Conservation (phyloP, 2,113 vertebrate species). For the Etheostoma spectabile region DNA sequence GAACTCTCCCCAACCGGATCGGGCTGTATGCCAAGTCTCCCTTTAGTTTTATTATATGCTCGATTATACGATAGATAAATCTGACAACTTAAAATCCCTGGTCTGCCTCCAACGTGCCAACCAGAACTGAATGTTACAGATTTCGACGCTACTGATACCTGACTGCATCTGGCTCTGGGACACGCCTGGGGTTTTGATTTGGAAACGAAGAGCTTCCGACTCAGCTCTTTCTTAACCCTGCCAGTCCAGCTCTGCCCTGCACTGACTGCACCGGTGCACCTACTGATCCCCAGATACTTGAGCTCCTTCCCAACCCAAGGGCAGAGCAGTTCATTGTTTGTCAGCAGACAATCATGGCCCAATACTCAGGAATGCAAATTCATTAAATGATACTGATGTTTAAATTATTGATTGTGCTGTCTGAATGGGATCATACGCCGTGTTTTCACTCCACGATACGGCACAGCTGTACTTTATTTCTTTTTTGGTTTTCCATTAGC, state of each 20-base stretch:
- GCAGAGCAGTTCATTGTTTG: background rate
- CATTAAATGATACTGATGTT: background rate
- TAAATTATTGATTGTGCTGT: background rate
- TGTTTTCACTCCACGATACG: background rate
- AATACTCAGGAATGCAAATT: background rate
- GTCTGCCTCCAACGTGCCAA: too few species aligned
- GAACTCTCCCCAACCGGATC: too few species aligned
- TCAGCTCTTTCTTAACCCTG: background rate
- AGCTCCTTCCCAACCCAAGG: background rate
- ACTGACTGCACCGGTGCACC: too few species aligned
- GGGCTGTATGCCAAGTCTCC: too few species aligned
- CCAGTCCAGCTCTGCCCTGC: too few species aligned
- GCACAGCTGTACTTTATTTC: background rate
- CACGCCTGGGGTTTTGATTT: background rate
- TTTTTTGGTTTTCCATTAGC: background rate
- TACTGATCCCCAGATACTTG: background rate
- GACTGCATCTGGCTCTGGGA: background rate
- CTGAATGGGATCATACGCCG: background rate
- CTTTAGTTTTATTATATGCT: too few species aligned
- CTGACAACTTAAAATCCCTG: too few species aligned
- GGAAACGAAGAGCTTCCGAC: background rate
- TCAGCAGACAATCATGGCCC: background rate
- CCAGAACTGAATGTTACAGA: background rate
- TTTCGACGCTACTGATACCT: background rate
- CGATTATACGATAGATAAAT: too few species aligned